Conservation (phyloP, 2,888 invertebrate genomes). For the Limenitis camilla region DNA sequence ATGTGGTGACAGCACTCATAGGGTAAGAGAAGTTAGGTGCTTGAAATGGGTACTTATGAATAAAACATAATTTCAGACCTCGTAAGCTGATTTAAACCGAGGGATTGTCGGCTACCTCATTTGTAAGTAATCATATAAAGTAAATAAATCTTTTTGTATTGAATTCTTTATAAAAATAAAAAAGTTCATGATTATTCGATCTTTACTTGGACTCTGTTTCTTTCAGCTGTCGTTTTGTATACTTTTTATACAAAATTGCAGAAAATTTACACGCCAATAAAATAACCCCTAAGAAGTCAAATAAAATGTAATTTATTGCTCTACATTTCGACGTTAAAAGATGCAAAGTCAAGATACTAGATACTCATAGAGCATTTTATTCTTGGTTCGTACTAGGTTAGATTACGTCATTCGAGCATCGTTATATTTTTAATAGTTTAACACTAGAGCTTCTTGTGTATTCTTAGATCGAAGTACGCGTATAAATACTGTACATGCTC, state of each 20-base stretch:
- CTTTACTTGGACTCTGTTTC: no score
- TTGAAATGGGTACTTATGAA: constrained; percentile 17
- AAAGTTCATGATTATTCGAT: no score
- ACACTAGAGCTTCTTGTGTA: constrained; percentile 16
- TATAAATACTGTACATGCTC: neutral
- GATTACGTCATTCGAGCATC: constrained; percentile 18
- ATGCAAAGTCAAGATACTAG: no score
- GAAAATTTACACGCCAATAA: no score
- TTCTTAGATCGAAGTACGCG: constrained; percentile 16
- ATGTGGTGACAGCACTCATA: constrained; percentile 12
- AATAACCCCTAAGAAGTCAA: no score
- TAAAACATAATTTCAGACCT: constrained; percentile 13
- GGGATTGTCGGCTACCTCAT: neutral
- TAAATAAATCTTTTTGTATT: no score
- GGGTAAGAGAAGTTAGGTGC: constrained; percentile 7
- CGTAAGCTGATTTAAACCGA: constrained; percentile 4
- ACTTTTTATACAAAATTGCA: no score
- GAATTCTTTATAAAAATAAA: no score
- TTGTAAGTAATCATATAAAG: neutral
- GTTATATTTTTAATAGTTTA: constrained; percentile 25
- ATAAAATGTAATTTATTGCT: neutral
- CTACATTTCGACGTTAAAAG: neutral
- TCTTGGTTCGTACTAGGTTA: neutral
- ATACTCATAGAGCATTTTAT: neutral
- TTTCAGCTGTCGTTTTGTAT: no score